Conservation (phyloP, 2,797 vertebrate species). For the Geotria australis region DNA sequence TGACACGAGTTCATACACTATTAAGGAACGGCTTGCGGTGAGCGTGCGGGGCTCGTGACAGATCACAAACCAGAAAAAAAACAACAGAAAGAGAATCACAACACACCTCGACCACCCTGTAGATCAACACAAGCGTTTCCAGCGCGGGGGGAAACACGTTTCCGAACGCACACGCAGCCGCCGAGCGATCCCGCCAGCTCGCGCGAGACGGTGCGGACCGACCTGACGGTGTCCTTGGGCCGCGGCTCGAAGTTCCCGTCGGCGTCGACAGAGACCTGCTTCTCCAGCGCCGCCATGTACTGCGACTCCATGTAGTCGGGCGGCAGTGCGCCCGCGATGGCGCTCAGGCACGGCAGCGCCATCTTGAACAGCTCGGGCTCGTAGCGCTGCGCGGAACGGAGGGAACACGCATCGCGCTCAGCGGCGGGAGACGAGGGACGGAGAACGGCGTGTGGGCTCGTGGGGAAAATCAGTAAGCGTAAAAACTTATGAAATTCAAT, state of each 20-base stretch:
- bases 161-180: neutral
- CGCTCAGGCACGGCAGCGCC: conserved; percentile 90
- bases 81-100: too few species aligned
- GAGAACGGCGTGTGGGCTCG: too few species aligned
- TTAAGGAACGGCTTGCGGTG: too few species aligned
- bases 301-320: conserved; percentile 75
- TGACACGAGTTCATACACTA: too few species aligned
- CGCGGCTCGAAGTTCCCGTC: conserved; percentile 96
- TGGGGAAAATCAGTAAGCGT: too few species aligned
- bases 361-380: conserved; percentile 84
- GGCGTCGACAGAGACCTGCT: conserved; percentile 46
- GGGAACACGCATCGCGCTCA: too few species aligned
- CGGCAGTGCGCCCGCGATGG: conserved; percentile 68
- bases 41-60: too few species aligned
- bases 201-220: conserved; percentile 6
- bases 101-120: too few species aligned
- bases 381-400: conserved; percentile 40
- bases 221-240: conserved; percentile 67
- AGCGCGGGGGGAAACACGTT: neutral
- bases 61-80: too few species aligned
- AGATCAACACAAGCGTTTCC: too few species aligned
- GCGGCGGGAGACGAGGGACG: too few species aligned
- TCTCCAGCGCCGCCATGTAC: conserved; percentile 40
- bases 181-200: neutral
- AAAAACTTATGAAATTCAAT: too few species aligned